Evolutionary conservation across 2,797 vertebrate genomes (phyloP), one percentile per base, ranked within the genome.

Genomic region (Salarias fasciatus): DNA sequence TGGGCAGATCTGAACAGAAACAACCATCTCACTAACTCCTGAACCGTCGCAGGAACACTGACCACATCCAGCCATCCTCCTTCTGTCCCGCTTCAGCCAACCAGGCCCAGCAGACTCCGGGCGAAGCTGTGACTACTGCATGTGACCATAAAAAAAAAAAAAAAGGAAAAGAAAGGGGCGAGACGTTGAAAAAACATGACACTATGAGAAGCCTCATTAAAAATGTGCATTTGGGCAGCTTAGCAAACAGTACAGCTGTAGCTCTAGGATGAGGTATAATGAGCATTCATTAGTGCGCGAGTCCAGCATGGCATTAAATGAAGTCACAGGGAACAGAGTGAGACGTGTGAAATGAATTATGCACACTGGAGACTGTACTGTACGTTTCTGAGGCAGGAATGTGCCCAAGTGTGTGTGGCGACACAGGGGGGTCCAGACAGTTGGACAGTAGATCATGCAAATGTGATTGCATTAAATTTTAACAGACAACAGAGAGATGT

Each of bases 211-310:
- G n/a, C 37, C 63, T 78, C 37, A 52, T 66, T 79, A 79, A 76
- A 68, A 74, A 60, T 75, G 46, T 51, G 48, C 56, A 66, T 67
- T 50, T 61, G 54, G 69, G 58, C 56, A 61, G 60, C 53, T 49
- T 57, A 47, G 43, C 55, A 68, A 63, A 71, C 24, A 57, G 53
- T 46, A 58, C 72, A 74, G 75, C 61, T 64, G 43, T 72, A 75
- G 74, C 69, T 66, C 45, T 52, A 67, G 72, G 69, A 47, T 36
- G 24, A 51, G 38, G 36, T 47, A 55, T 73, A 73, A 76, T 68
- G 72, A 76, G 68, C 57, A 50, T 68, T 71, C 76, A 82, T 78
- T 73, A 63, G 55, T 45, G 44, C 58, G 28, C 43, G 41, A 53
- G 60, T 66, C 50, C 62, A 75, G 55, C 13, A 72, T 52, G 37